Conservation (phyloP, 2,797 vertebrate genomes). For the Austrolebias charrua region DNA sequence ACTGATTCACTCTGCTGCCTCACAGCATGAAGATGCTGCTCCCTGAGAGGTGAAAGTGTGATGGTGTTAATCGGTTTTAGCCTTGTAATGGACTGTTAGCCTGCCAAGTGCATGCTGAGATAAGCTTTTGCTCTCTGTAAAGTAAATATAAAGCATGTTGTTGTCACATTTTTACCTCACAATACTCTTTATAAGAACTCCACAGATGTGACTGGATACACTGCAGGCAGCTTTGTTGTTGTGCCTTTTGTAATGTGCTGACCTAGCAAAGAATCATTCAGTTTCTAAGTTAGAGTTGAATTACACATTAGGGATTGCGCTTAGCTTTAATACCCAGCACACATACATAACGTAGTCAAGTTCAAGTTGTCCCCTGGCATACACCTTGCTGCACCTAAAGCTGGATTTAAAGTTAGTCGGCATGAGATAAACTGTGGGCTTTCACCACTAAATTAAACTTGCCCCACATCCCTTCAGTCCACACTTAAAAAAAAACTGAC, state of each 20-base stretch:
- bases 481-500: slow-evolving; percentile 26
- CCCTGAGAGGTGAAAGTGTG: slow-evolving; percentile 56
- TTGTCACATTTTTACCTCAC: slow-evolving; percentile 14
- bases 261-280: slow-evolving; percentile 34
- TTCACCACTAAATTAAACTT: slow-evolving; percentile 51
- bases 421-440: slow-evolving; percentile 53
- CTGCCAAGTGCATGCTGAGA: slow-evolving; percentile 40
- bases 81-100: slow-evolving; percentile 39
- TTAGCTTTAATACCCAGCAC: slow-evolving; percentile 8
- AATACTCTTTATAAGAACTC: not conserved
- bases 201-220: not conserved
- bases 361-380: slow-evolving; percentile 34
- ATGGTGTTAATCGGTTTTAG: slow-evolving; percentile 53
- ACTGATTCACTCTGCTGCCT: slow-evolving; percentile 35
- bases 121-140: slow-evolving; percentile 37
- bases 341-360: slow-evolving; percentile 1
- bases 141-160: slow-evolving; percentile 26
- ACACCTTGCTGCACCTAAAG: slow-evolving; percentile 48
- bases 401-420: slow-evolving; percentile 58
- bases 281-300: slow-evolving; percentile 30
- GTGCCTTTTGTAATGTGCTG: slow-evolving; percentile 18
- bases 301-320: slow-evolving; percentile 36
- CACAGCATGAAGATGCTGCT: slow-evolving; percentile 43
- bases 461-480: not conserved
- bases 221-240: not conserved